Base-by-base conservation (phyloP, 2,888 invertebrate genomes). In the Dione vanillae region DNA sequence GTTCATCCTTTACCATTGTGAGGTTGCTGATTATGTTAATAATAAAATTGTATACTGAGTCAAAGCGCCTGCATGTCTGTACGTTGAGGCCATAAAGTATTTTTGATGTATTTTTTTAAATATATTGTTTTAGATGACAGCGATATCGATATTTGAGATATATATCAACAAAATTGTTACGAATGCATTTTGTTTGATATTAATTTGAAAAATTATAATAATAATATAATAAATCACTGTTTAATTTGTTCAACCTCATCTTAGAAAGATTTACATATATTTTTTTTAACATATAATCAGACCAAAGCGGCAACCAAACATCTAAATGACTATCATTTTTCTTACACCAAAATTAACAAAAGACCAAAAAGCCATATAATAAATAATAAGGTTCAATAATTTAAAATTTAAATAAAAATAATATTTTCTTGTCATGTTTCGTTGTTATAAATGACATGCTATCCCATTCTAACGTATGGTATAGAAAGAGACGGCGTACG, bases 1-100 rank as follows among this genome's bases (percentile, higher is more conserved):
- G 51, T 69, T 69, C 52, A 43, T 72, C 67, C 54, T 37, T n/a
- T 68, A 54, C 71, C 47, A 64, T 54, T 67, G 65, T 62, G 14
- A 49, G 49, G 11, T 49, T 59, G 65, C 61, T 68, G 69, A 74
- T 72, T 72, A 67, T 74, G 61, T 73, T 64, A 67, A 67, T 56
- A 40, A 56, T 40, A 37, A 37, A 40, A 56, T 40, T 56, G 37
- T 12, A 19, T 40, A 40, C 11, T 56, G 37, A 40, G 56, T 40
- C 56, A 56, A 54, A 37, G 56, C 37, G 56, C 56, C 56, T 37
- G 56, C 37, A 56, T 56, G 37, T 37, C 56, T 56, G 56, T 56
- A 16, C 40, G 37, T 56, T 56, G 11, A 11, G 56, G 37, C 56
- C n/a, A n/a, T 56, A 7, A 40, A 16, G 11, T 56, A 16, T 16